A percentile compares a stretch with the other conserved stretches of the same genome.
phyloP scores from a whole-genome alignment of 30 jellyfish, hydroid and myxozoan species.

The Haliclystus octoradiatus region DNA sequence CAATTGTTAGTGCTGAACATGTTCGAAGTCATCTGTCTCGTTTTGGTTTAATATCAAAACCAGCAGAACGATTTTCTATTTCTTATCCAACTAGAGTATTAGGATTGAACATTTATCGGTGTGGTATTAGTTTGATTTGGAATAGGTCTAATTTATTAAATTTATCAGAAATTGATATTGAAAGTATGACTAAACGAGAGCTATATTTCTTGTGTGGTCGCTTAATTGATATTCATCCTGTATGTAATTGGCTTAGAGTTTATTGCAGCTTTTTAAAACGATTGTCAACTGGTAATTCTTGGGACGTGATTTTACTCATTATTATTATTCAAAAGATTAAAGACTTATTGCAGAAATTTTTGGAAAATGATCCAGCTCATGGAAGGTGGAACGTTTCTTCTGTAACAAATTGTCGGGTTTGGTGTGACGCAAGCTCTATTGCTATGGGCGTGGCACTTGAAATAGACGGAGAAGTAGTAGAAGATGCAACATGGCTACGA shows the following conservation, averaged over 20 bases:
- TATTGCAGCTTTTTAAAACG: slow-evolving; percentile 12
- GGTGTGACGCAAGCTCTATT: slow-evolving; percentile 30
- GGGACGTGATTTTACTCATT: slow-evolving; percentile 15
- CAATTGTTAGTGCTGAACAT: no score
- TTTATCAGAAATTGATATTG: no score
- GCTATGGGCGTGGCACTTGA: slow-evolving; percentile 19
- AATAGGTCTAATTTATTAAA: no score
- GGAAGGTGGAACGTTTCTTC: slow-evolving; percentile 15
- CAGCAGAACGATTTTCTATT: slow-evolving; percentile 10
- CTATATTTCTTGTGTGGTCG: slow-evolving; percentile 12
- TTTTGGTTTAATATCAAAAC: slow-evolving; percentile 7
- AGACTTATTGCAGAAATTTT: neutral
- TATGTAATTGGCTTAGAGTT: slow-evolving; percentile 13
- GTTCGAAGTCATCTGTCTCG: neutral
- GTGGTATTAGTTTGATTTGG: no score
- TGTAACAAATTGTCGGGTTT: slow-evolving; percentile 1
- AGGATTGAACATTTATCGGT: no score
- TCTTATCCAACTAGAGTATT: slow-evolving; percentile 13
- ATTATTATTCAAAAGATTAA: neutral
- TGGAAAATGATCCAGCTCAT: slow-evolving; percentile 7
- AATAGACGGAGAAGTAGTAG: slow-evolving; percentile 11
- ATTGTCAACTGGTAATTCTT: neutral
- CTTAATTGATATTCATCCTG: slow-evolving; percentile 20
- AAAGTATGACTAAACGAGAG: slow-evolving; percentile 12
- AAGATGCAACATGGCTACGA: slow-evolving; percentile 29